Base-by-base conservation (phyloP, 92 coral and sea anemone species). In the Palythoa heliodiscus region DNA sequence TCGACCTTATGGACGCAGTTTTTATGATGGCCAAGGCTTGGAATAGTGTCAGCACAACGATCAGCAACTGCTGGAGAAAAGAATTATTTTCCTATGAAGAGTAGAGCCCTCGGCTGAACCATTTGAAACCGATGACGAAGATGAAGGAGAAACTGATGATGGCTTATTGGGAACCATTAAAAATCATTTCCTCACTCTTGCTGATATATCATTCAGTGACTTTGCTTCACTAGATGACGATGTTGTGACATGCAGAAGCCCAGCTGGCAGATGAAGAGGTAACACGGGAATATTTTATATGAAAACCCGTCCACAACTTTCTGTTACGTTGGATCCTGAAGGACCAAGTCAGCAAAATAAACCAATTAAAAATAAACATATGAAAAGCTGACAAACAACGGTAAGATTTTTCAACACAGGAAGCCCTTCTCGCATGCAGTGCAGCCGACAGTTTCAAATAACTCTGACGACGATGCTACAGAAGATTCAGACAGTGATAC, bases 191-290 rank as follows among this genome's bases (percentile, higher is more conserved):
- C 72, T 40, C 43, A 68, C 72, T 68, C 11, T 25, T 68, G 11
- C 72, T 68, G 72, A 68, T 68, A 68, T 68, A 68, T 68, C 72
- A 68, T 68, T 68, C 12, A 68, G 72, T 22, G 39, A 68, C 72
- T n/a, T 68, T 68, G 35, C 72, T 68, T 68, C 72, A 68, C 40
- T 68, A 68, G 40, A 66, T 66, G 71, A 66, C 13, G 37, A 68
- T 68, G 72, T 20, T 68, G 72, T 68, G 72, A 68, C 35, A n/a
- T n/a, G n/a, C n/a, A 23, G 72, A 17, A 64, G 0, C 23, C 23
- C 70, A 64, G 70, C 29, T 64, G 37, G 10, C 60, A 54, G 60
- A 54, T 54, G 60, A 3, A 54, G 60, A 7, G 60, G 57, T 4
- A 54, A 54, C 60, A 54, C 14, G 10, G 60, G 60, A 10, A 54